These are phyloP conservation scores for Streptopelia turtur DNA, from an alignment of 2,797 vertebrate genomes.

Conservation along the genomic window DNA sequence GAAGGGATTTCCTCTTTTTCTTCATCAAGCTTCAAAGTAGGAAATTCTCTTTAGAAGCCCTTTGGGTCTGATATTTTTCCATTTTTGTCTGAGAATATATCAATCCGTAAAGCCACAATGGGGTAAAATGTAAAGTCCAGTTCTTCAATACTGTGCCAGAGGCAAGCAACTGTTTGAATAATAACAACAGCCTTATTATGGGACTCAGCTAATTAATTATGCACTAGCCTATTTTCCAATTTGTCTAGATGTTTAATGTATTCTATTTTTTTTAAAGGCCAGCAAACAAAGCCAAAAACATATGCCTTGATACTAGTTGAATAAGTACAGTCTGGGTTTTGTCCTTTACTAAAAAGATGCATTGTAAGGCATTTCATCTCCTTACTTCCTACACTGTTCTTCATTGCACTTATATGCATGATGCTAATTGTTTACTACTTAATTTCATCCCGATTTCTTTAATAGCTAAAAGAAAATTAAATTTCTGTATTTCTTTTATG, in stretches of 20 bases:
- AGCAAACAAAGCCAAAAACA: neutral
- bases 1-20: neutral
- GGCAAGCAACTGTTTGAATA: neutral
- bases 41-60: neutral
- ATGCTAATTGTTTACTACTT: neutral
- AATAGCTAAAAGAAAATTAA: neutral
- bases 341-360: neutral
- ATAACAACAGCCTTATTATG: neutral
- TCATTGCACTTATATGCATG: neutral
- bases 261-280: neutral
- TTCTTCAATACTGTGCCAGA: neutral
- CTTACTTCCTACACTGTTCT: neutral
- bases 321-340: neutral
- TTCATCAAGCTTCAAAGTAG: neutral
- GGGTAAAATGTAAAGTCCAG: neutral
- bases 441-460: neutral
- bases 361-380: neutral
- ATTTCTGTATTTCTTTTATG: neutral
- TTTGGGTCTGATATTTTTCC: neutral
- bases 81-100: neutral
- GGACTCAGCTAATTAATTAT: conserved; percentile 8
- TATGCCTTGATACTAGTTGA: neutral
- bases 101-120: neutral
- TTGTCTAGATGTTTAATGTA: neutral
- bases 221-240: neutral